These are phyloP conservation scores for Beris chalybata DNA, from an alignment of 2,888 invertebrate species.

Conservation along the genomic window DNA sequence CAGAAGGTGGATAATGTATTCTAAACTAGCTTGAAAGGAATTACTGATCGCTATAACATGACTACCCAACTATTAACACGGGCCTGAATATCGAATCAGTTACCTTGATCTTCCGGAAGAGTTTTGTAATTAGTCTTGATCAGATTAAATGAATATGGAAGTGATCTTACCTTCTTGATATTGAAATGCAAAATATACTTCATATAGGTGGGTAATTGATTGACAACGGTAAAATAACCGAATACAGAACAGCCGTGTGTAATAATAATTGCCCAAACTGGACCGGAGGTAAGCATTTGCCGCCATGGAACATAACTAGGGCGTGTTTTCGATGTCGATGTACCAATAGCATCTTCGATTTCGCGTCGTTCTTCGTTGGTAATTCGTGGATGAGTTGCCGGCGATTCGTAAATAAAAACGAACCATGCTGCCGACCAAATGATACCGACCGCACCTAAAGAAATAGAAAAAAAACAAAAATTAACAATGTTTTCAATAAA, in stretches of 20 bases:
- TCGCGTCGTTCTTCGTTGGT: constrained; percentile 69
- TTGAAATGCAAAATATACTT: constrained; percentile 75
- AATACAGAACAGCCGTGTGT: constrained; percentile 84
- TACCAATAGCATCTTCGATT: constrained; percentile 73
- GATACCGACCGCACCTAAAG: constrained; percentile 67
- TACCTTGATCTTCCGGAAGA: too few relatives aligned
- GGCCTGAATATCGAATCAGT: too few relatives aligned
- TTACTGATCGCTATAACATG: too few relatives aligned
- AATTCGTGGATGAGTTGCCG: constrained; percentile 81
- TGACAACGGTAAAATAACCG: constrained; percentile 85
- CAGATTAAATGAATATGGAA: too few relatives aligned
- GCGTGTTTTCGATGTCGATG: constrained; percentile 61
- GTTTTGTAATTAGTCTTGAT: too few relatives aligned
- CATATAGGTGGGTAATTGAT: constrained; percentile 85
- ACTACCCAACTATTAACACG: too few relatives aligned
- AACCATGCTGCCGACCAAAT: constrained; percentile 85
- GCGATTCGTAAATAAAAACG: constrained; percentile 76
- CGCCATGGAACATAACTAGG: constrained; percentile 75
- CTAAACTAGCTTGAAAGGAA: too few relatives aligned
- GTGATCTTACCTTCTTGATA: constrained; percentile 69
- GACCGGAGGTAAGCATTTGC: constrained; percentile 66
- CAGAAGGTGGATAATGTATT: too few relatives aligned
- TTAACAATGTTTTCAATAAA: background rate
- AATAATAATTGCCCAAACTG: constrained; percentile 84
- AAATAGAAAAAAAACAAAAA: background rate